phyloP scores from a whole-genome alignment of 2,797 vertebrate species.

The Perodicticus potto region DNA sequence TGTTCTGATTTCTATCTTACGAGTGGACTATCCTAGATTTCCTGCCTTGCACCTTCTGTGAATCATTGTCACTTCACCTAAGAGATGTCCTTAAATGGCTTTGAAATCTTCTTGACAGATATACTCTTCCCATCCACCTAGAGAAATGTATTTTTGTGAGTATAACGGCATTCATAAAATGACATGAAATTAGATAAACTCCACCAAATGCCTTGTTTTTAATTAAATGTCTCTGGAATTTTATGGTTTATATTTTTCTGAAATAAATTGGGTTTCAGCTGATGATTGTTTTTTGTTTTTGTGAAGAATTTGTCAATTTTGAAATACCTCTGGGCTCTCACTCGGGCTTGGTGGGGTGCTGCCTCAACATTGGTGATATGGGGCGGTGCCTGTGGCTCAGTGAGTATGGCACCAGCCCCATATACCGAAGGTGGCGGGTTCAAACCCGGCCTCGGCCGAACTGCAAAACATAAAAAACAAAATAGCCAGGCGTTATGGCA shows the following conservation, averaged over 20 bases:
- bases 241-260: conserved; percentile 35
- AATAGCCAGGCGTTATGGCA: no score
- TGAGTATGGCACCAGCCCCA: no score
- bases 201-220: background rate
- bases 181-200: background rate
- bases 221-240: conserved; percentile 34
- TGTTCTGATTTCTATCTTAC: background rate
- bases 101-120: background rate
- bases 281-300: conserved; percentile 35
- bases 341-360: background rate
- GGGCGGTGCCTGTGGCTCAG: no score
- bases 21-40: background rate
- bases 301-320: conserved; percentile 52
- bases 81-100: conserved; percentile 47
- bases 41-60: background rate
- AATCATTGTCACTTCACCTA: conserved; percentile 1
- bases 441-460: no score
- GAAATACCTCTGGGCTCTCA: background rate
- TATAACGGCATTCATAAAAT: background rate
- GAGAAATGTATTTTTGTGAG: conserved; percentile 26
- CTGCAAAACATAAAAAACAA: no score
- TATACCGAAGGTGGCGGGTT: no score
- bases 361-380: no score
- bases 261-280: conserved; percentile 1
- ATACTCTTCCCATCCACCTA: background rate